phyloP scores from a whole-genome alignment of 2,888 invertebrate species.

The Strigamia crassipes region DNA sequence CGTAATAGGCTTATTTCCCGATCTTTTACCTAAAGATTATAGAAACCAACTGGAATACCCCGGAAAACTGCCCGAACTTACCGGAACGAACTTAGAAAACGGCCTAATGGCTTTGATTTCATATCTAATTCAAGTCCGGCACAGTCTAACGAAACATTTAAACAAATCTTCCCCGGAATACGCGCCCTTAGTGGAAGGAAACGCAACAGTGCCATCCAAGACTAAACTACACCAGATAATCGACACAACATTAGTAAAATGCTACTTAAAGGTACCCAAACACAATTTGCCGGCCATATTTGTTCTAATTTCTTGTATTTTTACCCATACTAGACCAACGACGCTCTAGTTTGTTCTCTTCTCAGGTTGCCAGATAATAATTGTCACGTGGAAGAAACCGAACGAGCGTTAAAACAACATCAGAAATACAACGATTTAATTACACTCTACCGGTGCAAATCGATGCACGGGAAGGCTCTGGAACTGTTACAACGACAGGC shows the following conservation, averaged over 20 bases:
- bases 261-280: constrained; percentile 80
- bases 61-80: constrained; percentile 67
- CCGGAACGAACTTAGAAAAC: constrained; percentile 82
- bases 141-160: constrained; percentile 54
- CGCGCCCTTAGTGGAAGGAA: constrained; percentile 59
- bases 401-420: constrained; percentile 81
- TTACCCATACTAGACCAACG: constrained; percentile 77
- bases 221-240: constrained; percentile 83
- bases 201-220: constrained; percentile 63
- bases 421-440: constrained; percentile 91
- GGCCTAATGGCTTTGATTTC: constrained; percentile 86
- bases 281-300: constrained; percentile 45
- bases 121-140: constrained; percentile 75
- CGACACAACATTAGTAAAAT: constrained; percentile 95
- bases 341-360: constrained; percentile 88
- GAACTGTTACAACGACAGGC: constrained; percentile 77
- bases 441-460: constrained; percentile 92
- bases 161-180: constrained; percentile 53
- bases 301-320: neutral
- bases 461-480: constrained; percentile 87
- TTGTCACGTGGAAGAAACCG: constrained; percentile 92
- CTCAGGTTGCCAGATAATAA: constrained; percentile 80
- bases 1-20: constrained; percentile 93
- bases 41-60: constrained; percentile 64
- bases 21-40: constrained; percentile 70